Conservation (phyloP, 1,140 invertebrate species). For the Paracyclopina nana region DNA sequence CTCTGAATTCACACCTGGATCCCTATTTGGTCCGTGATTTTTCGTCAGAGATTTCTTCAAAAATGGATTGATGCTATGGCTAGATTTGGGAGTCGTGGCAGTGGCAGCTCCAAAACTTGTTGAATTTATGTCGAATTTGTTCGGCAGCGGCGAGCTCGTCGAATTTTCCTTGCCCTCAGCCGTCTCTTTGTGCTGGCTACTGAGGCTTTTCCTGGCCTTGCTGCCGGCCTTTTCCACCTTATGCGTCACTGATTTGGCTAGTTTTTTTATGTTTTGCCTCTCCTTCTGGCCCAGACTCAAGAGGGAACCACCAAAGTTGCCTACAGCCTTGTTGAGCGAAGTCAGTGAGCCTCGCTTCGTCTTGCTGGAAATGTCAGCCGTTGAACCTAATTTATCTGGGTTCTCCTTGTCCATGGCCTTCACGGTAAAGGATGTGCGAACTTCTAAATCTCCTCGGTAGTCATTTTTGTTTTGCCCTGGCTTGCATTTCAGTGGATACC, state of each 20-base stretch:
- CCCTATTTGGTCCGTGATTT: background rate
- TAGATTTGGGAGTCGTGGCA: too few relatives aligned
- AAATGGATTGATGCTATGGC: too few relatives aligned
- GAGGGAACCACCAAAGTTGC: background rate
- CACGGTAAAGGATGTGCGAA: constrained; percentile 65
- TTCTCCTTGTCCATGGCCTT: constrained; percentile 37
- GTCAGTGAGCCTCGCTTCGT: constrained; percentile 56
- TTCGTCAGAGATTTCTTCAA: too few relatives aligned
- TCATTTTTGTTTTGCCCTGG: constrained; percentile 49
- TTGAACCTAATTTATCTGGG: constrained; percentile 31
- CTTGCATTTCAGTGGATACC: constrained; percentile 40
- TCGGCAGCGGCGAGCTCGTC: background rate
- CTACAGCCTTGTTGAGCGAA: constrained; percentile 1
- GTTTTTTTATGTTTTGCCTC: constrained; percentile 5
- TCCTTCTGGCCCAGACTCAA: background rate
- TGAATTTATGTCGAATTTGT: background rate
- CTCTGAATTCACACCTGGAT: constrained; percentile 1
- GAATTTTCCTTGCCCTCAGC: too few relatives aligned
- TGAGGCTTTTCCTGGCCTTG: background rate
- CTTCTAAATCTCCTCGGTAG: constrained; percentile 69
- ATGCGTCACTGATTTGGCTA: background rate
- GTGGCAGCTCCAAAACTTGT: too few relatives aligned
- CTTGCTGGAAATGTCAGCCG: constrained; percentile 58
- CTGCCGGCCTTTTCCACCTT: constrained; percentile 2
- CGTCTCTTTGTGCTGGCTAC: too few relatives aligned